Conservation (phyloP, 2,797 vertebrate genomes). For the Hylomyscus alleni region DNA sequence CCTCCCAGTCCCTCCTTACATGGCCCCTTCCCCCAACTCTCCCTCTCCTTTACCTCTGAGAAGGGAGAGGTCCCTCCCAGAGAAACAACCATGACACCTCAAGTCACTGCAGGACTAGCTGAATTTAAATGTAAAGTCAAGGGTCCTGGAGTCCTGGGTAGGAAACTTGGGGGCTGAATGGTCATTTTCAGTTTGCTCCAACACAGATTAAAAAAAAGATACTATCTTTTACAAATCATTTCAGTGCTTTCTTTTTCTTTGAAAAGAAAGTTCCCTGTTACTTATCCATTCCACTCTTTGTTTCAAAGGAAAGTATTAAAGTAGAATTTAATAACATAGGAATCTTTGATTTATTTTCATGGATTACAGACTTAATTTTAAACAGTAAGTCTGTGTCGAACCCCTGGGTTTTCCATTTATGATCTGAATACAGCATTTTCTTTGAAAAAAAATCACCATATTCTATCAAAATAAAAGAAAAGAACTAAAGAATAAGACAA, state of each 20-base stretch:
- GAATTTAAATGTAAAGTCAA: background rate
- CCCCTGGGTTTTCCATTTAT: background rate
- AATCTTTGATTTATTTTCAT: slow-evolving; percentile 34
- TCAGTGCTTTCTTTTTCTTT: background rate
- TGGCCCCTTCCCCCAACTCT: background rate
- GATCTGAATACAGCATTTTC: background rate
- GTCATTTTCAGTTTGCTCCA: background rate
- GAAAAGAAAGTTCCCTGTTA: background rate
- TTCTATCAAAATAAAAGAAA: slow-evolving; percentile 19
- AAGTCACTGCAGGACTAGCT: background rate
- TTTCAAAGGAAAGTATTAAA: background rate
- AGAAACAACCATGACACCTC: background rate
- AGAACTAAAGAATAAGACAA: background rate
- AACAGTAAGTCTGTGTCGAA: background rate
- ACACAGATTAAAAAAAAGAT: background rate
- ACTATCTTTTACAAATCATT: background rate
- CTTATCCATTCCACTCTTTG: background rate
- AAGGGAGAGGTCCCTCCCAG: background rate
- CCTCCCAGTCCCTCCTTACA: background rate
- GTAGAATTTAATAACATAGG: background rate
- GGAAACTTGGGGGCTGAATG: background rate
- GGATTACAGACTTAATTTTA: background rate
- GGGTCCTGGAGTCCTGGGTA: background rate
- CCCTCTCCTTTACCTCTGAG: background rate
- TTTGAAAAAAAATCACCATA: slow-evolving; percentile 48